Percentiles rank a stretch among this genome's conserved stretches.
Evolutionary conservation across 1,140 invertebrate genomes (phyloP).

Genomic region (Manduca sexta): DNA sequence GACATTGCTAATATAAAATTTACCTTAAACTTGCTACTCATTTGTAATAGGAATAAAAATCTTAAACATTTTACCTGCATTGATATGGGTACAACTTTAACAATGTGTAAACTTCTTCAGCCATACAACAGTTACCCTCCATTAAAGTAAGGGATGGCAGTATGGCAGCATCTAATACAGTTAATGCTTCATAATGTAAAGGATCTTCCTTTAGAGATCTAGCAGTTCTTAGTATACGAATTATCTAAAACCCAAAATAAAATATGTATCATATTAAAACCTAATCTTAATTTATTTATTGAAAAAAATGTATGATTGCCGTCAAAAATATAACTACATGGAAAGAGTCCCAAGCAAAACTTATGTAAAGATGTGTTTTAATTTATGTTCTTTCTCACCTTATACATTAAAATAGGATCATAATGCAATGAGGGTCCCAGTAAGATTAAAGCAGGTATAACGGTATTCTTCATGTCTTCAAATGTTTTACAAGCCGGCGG

Average conservation of each 20-base stretch:
- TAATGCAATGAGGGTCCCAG: slow-evolving; percentile 91
- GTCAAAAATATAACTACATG: too few species aligned
- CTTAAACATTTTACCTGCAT: slow-evolving; percentile 78
- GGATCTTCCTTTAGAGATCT: slow-evolving; percentile 54
- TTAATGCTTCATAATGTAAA: slow-evolving; percentile 87
- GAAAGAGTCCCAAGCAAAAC: too few species aligned
- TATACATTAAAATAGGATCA: slow-evolving; percentile 92
- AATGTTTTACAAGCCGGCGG: slow-evolving; percentile 75
- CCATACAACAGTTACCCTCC: slow-evolving; percentile 95
- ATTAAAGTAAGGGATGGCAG: slow-evolving; percentile 93
- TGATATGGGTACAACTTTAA: slow-evolving; percentile 95
- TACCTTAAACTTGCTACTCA: not conserved
- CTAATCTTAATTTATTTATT: too few species aligned
- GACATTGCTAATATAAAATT: too few species aligned
- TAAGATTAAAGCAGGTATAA: slow-evolving; percentile 90
- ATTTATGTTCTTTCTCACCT: slow-evolving; percentile 71
- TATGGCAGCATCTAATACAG: slow-evolving; percentile 89
- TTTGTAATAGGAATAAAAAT: too few species aligned
- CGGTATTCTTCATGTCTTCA: slow-evolving; percentile 82
- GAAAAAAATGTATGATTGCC: too few species aligned
- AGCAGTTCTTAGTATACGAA: slow-evolving; percentile 61
- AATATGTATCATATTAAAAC: too few species aligned
- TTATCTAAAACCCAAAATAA: slow-evolving; percentile 43
- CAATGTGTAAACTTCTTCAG: slow-evolving; percentile 96
- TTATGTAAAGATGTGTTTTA: too few species aligned